Base-by-base conservation (phyloP, 2,113 vertebrate genomes). In the Tenrec ecaudatus region DNA sequence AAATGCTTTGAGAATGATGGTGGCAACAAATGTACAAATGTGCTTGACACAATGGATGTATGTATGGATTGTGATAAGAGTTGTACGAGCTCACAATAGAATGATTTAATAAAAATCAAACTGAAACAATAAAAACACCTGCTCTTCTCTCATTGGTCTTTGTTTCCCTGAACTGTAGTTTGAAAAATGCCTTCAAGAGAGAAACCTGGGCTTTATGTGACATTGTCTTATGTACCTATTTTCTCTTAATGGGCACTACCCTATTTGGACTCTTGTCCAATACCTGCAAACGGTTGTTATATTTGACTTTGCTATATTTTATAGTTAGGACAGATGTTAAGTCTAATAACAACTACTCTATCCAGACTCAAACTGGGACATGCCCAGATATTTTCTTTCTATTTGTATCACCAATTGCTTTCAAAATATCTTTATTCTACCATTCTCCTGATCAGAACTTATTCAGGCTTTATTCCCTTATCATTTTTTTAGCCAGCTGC, bases 301-400 rank as follows among this genome's bases (percentile, higher is more conserved):
- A 89, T 96, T 92, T 96, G 95, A 96, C 95, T 94, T 96, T 95
- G 95, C 88, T 97, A 90, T 90, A 93, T 97, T 93, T 96, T 94
- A 58, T 82, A 85, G 58, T 97, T 97, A 94, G 88, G 93, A 79
- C 40, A 88, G 78, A 85, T 64, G 85, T 86, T 95, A 94, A 94
- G 95, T 91, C 82, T 93, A 96, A 95, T 93, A 89, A 96, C 91
- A 75, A 57, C 85, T 92, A 66, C 38, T 94, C 85, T 78, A 64
- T 94, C 38, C 83, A 93, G 75, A 57, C 53, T 90, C 57, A 92
- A 93, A 81, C 47, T 53, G 47, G 81, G 87, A 66, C 73, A 75
- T 87, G 58, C 60, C 64, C 6, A 76, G 79, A 25, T 79, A 89
- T 89, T 89, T 82, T 86, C 62, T 88, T 95, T 93, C 60, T 90